Evolutionary conservation across 30 jellyfish, hydroid and myxozoan genomes (phyloP).

Genomic region (Hydractinia symbiolongicarpus): DNA sequence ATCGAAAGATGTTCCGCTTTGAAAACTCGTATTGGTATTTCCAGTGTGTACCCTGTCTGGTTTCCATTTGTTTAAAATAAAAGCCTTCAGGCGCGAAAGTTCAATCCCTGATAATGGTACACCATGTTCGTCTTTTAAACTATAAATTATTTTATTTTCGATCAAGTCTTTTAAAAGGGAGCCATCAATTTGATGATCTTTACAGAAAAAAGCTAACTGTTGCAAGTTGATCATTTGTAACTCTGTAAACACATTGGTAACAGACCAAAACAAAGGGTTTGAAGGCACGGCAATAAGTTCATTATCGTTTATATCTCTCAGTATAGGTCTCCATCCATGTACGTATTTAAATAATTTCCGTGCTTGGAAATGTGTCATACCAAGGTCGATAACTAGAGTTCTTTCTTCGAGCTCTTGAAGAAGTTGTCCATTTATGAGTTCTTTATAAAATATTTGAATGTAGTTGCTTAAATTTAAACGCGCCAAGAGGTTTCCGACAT

Average conservation of each 20-base stretch:
- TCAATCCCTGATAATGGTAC: slow-evolving; percentile 25
- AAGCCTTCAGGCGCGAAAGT: slow-evolving; percentile 25
- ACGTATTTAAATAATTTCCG: slow-evolving; percentile 29
- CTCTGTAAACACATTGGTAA: slow-evolving; percentile 20
- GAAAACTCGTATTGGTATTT: background rate
- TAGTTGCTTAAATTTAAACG: slow-evolving; percentile 15
- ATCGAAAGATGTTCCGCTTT: background rate
- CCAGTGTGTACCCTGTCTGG: slow-evolving; percentile 23
- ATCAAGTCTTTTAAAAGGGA: slow-evolving; percentile 15
- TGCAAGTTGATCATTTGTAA: slow-evolving; percentile 25
- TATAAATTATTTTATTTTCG: slow-evolving; percentile 5
- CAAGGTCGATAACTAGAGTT: slow-evolving; percentile 29
- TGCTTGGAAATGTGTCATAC: slow-evolving; percentile 50
- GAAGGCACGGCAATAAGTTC: background rate
- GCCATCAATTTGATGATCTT: slow-evolving; percentile 43
- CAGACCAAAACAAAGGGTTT: slow-evolving; percentile 34
- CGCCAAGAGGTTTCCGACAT: slow-evolving; percentile 8
- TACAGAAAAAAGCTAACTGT: slow-evolving; percentile 31
- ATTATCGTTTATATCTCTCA: background rate
- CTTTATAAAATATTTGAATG: slow-evolving; percentile 1
- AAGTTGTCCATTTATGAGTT: slow-evolving; percentile 30
- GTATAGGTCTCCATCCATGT: slow-evolving; percentile 51
- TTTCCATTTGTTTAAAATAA: slow-evolving; percentile 36
- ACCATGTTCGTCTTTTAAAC: slow-evolving; percentile 33
- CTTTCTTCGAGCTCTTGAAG: slow-evolving; percentile 31